Percentiles rank a stretch among this genome's conserved stretches.
These are phyloP conservation scores for Rotaria socialis DNA, from an alignment of 2,888 invertebrate species.

Conservation along the genomic window DNA sequence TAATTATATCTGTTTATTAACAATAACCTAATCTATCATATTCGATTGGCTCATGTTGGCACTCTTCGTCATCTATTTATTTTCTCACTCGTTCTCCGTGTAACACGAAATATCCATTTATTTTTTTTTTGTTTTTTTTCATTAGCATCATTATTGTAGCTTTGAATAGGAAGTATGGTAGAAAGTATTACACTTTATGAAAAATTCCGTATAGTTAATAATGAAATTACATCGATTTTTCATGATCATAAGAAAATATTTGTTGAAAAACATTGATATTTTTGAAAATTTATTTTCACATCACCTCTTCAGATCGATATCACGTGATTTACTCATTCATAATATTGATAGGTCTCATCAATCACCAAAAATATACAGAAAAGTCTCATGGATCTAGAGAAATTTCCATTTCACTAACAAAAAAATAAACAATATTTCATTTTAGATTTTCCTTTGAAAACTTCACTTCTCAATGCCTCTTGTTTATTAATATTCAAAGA, in stretches of 20 bases:
- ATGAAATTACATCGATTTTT: no score
- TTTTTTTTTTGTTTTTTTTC: neutral
- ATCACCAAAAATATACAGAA: neutral
- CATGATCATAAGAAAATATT: no score
- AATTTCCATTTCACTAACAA: neutral
- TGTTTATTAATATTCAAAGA: neutral
- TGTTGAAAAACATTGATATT: no score
- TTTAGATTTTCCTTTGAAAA: neutral
- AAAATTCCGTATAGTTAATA: no score
- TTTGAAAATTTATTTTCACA: no score
- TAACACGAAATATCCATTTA: neutral
- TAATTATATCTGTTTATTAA: neutral
- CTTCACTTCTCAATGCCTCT: neutral
- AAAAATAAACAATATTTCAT: neutral
- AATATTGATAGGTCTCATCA: neutral
- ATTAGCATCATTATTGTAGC: neutral
- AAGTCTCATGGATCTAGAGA: neutral
- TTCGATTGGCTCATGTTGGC: neutral
- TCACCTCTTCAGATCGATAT: no score
- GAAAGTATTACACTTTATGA: no score
- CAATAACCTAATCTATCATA: neutral
- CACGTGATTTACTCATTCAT: no score
- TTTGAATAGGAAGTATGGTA: no score
- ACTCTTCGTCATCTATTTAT: neutral
- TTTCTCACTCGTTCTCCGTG: neutral